Percentiles rank a stretch among this genome's conserved stretches.
These are phyloP conservation scores for Oncorhynchus tshawytscha DNA, from an alignment of 2,113 vertebrate genomes.

Conservation along the genomic window DNA sequence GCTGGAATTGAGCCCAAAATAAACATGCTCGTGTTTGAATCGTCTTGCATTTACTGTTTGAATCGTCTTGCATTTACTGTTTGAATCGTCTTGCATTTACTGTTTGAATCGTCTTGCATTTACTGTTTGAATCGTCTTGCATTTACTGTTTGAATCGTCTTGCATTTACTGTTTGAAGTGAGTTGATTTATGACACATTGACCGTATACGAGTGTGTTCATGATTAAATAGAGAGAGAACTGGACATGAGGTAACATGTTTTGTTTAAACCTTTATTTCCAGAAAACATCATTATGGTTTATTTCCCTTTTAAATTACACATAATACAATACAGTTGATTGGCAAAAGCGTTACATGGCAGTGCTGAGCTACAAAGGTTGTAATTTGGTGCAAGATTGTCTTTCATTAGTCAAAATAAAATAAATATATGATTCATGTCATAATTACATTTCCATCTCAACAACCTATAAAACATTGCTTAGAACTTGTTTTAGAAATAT, in stretches of 20 bases:
- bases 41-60: too few species aligned
- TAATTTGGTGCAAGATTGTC: conserved; percentile 16
- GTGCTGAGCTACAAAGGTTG: conserved; percentile 22
- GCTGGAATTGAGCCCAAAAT: too few species aligned
- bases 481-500: neutral
- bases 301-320: neutral
- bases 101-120: too few species aligned
- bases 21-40: too few species aligned
- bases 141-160: too few species aligned
- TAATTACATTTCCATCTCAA: neutral
- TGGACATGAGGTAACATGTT: neutral
- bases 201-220: too few species aligned
- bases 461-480: neutral
- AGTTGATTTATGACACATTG: too few species aligned
- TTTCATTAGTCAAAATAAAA: conserved; percentile 17
- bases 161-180: too few species aligned
- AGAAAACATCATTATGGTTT: neutral
- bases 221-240: neutral
- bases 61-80: too few species aligned
- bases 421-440: conserved; percentile 40
- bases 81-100: too few species aligned
- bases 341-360: conserved; percentile 16
- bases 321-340: conserved; percentile 2
- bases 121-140: too few species aligned
- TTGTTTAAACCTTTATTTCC: neutral